These are phyloP conservation scores for Astropecten irregularis DNA, from an alignment of 53 echinoderm and acorn worm genomes.

Conservation along the genomic window DNA sequence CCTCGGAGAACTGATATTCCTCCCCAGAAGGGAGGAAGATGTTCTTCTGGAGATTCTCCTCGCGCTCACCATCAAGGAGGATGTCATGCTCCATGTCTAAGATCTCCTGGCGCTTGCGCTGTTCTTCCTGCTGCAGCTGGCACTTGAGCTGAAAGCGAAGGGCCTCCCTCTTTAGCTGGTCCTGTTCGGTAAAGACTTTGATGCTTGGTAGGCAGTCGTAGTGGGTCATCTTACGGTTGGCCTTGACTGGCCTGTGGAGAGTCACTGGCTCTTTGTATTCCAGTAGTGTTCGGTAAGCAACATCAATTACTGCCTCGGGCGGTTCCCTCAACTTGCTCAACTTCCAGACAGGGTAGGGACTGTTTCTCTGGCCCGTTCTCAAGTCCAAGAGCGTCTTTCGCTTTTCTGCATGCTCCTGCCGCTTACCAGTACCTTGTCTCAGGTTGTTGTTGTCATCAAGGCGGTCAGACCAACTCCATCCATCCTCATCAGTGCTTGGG, in stretches of 20 bases:
- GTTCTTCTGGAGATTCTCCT: slow-evolving; percentile 31
- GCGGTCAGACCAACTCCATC: neutral
- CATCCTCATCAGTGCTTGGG: no score
- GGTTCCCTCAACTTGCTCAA: slow-evolving; percentile 12
- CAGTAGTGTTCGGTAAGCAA: slow-evolving; percentile 56
- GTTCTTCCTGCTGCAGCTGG: slow-evolving; percentile 55
- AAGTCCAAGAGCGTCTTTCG: neutral
- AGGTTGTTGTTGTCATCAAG: neutral
- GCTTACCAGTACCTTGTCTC: neutral
- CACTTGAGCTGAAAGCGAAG: slow-evolving; percentile 52
- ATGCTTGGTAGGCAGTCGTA: slow-evolving; percentile 76
- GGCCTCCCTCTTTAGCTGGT: slow-evolving; percentile 51
- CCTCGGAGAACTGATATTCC: slow-evolving; percentile 47
- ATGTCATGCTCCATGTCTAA: slow-evolving; percentile 64
- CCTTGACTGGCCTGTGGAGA: slow-evolving; percentile 31
- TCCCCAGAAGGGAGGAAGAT: slow-evolving; percentile 53
- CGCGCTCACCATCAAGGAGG: slow-evolving; percentile 41
- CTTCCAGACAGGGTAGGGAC: slow-evolving; percentile 21
- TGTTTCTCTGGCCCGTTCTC: neutral
- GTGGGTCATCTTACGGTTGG: slow-evolving; percentile 49
- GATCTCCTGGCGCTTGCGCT: slow-evolving; percentile 56
- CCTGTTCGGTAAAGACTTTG: slow-evolving; percentile 56
- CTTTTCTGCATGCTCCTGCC: neutral
- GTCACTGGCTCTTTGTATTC: slow-evolving; percentile 62
- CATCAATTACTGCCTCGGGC: slow-evolving; percentile 45